Conservation (phyloP, 2,888 invertebrate genomes). For the Drosophila nigricruria region DNA sequence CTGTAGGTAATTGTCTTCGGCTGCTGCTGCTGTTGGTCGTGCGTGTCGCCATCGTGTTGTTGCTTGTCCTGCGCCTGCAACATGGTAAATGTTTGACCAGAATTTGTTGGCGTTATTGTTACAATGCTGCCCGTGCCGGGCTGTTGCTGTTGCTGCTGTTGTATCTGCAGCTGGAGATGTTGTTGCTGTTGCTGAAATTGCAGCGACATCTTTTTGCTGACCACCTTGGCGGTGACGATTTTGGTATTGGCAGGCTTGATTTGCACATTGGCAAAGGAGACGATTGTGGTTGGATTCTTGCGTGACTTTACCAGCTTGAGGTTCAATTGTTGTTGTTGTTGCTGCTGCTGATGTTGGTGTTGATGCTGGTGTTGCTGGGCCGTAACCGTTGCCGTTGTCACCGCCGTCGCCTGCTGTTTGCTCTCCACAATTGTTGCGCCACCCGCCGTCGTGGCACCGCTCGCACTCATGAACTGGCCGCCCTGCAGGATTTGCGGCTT, state of each 20-base stretch:
- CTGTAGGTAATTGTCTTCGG: constrained; percentile 59
- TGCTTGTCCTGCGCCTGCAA: constrained; percentile 34
- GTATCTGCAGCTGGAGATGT: constrained; percentile 47
- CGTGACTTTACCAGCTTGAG: constrained; percentile 80
- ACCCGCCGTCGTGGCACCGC: constrained; percentile 66
- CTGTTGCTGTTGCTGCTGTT: constrained; percentile 44
- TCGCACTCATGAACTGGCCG: constrained; percentile 53
- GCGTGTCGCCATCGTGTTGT: constrained; percentile 22
- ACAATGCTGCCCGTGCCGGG: constrained; percentile 86
- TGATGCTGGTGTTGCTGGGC: constrained; percentile 22
- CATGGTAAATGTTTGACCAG: constrained; percentile 67
- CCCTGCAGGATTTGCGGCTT: constrained; percentile 81
- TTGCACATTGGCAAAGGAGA: constrained; percentile 84
- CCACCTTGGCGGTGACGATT: constrained; percentile 85
- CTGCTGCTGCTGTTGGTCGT: constrained; percentile 38
- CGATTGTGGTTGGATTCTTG: constrained; percentile 83
- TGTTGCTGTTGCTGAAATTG: constrained; percentile 70
- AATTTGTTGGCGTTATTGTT: constrained; percentile 76
- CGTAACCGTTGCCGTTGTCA: constrained; percentile 33
- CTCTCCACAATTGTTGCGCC: constrained; percentile 73
- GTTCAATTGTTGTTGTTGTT: constrained; percentile 74
- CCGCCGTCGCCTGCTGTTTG: constrained; percentile 55
- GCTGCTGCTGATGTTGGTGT: constrained; percentile 50
- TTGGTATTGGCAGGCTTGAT: constrained; percentile 84
- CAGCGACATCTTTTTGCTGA: constrained; percentile 82